Base-by-base conservation (phyloP, 2,113 vertebrate genomes). In the Seriola dumerili region DNA sequence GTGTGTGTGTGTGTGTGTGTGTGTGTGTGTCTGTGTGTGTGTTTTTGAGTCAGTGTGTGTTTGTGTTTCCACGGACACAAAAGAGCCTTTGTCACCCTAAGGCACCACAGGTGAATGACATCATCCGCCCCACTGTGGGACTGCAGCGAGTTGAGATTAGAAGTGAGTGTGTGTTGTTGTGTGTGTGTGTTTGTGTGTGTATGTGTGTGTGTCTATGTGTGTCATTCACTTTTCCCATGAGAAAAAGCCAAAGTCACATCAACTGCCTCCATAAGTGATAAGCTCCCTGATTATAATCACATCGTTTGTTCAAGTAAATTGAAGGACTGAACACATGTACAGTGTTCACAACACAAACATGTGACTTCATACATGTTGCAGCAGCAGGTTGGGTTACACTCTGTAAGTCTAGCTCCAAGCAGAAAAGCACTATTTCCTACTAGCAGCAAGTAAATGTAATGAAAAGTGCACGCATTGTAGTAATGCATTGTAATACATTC, bases 21-120 rank as follows among this genome's bases (percentile, higher is more conserved):
- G 59, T 50, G 46, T 38, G 48, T 48, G 4, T 34, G 19, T 83
- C 62, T 76, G 42, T 29, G 58, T 63, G 17, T 69, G 54, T 58
- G 14, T 48, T 1, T 42, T 8, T 42, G 10, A 9, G 10, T 42
- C 9, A 8, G 40, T 42, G 40, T 42, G 40, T 42, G 40, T 42
- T 6, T 42, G 40, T 79, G 81, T 91, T 92, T 89, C 68, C 71
- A 85, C 63, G 80, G 38, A 78, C 75, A 94, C 94, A 94, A 95
- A 86, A 90, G 87, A 62, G 69, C 50, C 91, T 94, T 94, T 94
- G 88, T 95, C 79, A 38, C 77, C 65, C 71, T n/a, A 70, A 73
- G 67, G 84, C 83, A 75, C 25, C 67, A 42, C 89, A 93, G 92
- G 90, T 93, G 87, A 92, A 86, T 95, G 92, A 95, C 92, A 88